phyloP scores from a whole-genome alignment of 2,888 invertebrate species.

The Tipula confusa region DNA sequence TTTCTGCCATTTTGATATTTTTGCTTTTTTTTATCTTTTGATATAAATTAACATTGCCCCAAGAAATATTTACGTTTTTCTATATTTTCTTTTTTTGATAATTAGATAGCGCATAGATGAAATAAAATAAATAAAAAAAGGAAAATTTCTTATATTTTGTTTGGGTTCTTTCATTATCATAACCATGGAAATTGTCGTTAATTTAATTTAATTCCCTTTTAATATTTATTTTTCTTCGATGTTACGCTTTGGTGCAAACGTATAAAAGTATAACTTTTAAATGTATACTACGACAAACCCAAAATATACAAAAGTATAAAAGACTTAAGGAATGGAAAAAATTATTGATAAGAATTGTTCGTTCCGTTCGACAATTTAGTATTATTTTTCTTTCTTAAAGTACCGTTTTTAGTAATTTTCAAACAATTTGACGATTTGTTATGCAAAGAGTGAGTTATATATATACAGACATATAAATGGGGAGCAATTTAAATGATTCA shows the following conservation, averaged over 20 bases:
- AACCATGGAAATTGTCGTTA: not conserved
- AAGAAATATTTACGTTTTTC: not conserved
- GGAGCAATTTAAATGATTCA: conserved; percentile 1
- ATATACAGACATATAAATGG: not conserved
- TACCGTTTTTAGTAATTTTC: not conserved
- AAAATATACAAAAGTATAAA: not conserved
- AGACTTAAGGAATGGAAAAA: not conserved
- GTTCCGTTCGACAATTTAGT: not conserved
- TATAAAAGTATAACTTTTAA: not conserved
- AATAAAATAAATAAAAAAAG: not conserved
- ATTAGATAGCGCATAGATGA: not conserved
- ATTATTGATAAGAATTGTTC: not conserved
- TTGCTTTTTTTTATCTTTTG: not conserved
- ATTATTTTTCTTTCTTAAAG: too few species aligned
- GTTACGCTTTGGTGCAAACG: not conserved
- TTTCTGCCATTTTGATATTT: not conserved
- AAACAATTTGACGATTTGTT: not conserved
- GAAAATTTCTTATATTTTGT: not conserved
- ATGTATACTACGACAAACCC: not conserved
- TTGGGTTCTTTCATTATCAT: not conserved
- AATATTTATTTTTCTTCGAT: not conserved
- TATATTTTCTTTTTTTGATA: not conserved
- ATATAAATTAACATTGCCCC: not conserved
- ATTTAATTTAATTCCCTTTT: not conserved
- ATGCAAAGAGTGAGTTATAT: not conserved